A percentile compares a stretch with the other conserved stretches of the same genome.
phyloP scores from a whole-genome alignment of 1,140 invertebrate species.

The Diplogasteroides magnus region DNA sequence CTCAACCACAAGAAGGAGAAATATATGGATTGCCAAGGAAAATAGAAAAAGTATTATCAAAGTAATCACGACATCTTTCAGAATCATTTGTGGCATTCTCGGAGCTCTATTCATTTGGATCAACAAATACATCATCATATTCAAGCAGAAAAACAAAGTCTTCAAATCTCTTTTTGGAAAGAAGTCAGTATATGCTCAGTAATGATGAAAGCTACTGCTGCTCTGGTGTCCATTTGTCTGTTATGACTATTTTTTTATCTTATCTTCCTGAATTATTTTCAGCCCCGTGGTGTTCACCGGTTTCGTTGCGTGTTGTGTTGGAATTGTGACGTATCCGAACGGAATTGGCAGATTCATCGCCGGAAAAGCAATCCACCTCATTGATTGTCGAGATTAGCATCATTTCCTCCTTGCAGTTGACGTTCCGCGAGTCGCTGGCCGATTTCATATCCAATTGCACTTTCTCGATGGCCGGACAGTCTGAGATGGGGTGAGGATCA shows the following conservation, averaged over 20 bases:
- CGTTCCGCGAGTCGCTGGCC: conserved; percentile 44
- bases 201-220: too few relatives aligned
- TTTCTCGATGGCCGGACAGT: not conserved
- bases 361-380: conserved; percentile 28
- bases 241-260: too few relatives aligned
- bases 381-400: conserved; percentile 3
- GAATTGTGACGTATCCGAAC: conserved; percentile 40
- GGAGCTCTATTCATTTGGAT: conserved; percentile 87
- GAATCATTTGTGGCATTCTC: conserved; percentile 76
- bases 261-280: not conserved
- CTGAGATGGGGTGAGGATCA: too few relatives aligned
- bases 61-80: too few relatives aligned
- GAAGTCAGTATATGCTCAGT: conserved; percentile 39
- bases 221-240: too few relatives aligned
- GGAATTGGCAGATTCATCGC: conserved; percentile 44
- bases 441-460: not conserved
- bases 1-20: too few relatives aligned
- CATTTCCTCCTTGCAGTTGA: too few relatives aligned
- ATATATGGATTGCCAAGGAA: too few relatives aligned
- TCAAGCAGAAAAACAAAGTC: conserved; percentile 35
- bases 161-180: conserved; percentile 40
- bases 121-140: conserved; percentile 65
- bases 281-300: conserved; percentile 6
- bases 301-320: conserved; percentile 47
- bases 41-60: too few relatives aligned